Conservation (phyloP, 2,797 vertebrate genomes). For the Anas acuta region DNA sequence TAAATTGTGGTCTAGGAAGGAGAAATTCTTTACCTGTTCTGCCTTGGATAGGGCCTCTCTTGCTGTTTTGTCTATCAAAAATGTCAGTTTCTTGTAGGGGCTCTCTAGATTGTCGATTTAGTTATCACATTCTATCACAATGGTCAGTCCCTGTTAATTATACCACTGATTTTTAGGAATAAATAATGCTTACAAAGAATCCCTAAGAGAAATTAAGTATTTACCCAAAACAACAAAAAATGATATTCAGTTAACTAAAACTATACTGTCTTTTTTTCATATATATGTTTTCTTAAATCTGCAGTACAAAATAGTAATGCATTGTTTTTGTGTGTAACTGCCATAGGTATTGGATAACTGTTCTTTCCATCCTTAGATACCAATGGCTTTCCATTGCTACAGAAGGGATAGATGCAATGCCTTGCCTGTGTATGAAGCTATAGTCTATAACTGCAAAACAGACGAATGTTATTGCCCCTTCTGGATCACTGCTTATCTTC, state of each 20-base stretch:
- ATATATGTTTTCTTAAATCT: not conserved
- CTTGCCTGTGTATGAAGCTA: not conserved
- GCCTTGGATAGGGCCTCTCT: not conserved
- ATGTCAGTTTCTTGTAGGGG: not conserved
- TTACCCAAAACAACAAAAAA: not conserved
- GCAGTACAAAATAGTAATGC: not conserved
- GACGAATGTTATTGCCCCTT: not conserved
- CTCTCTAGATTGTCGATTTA: not conserved
- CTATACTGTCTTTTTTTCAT: not conserved
- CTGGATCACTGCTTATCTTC: not conserved
- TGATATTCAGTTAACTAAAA: not conserved
- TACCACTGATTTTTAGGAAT: not conserved
- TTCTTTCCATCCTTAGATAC: not conserved
- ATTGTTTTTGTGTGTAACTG: not conserved
- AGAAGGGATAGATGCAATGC: not conserved
- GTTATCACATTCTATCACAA: not conserved
- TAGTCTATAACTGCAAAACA: not conserved
- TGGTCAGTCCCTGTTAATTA: not conserved
- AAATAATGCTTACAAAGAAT: not conserved
- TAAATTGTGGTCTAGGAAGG: not conserved
- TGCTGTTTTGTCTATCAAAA: not conserved
- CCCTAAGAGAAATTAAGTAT: not conserved
- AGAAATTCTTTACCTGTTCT: not conserved
- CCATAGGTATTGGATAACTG: not conserved
- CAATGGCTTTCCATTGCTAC: not conserved